Evolutionary conservation across 2,113 vertebrate genomes (phyloP).

Genomic region (Myiagra hebetior): DNA sequence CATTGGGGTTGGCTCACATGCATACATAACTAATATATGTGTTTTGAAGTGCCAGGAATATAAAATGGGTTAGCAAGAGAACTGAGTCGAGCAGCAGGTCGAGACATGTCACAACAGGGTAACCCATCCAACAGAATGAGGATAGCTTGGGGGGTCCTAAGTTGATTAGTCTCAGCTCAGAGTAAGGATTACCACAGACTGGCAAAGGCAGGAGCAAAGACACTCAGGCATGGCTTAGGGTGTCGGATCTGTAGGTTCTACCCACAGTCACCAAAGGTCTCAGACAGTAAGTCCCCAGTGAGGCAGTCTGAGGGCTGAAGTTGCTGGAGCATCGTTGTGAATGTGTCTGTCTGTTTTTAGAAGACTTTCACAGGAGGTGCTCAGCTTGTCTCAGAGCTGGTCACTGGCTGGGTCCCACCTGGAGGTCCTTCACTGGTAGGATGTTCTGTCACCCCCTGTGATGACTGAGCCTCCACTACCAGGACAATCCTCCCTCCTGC

Average conservation of each 20-base stretch:
- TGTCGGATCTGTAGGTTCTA: background rate
- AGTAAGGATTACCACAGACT: background rate
- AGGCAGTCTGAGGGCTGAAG: background rate
- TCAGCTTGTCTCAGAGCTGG: background rate
- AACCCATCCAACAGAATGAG: slow-evolving; percentile 7
- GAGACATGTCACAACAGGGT: slow-evolving; percentile 35
- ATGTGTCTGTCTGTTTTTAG: background rate
- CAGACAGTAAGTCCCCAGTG: background rate
- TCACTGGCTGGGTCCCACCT: background rate
- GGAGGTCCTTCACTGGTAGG: background rate
- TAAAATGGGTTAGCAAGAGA: slow-evolving; percentile 7
- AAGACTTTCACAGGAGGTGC: background rate
- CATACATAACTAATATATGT: slow-evolving; percentile 31
- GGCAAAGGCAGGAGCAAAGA: background rate
- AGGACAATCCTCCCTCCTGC: background rate
- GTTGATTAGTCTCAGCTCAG: slow-evolving; percentile 3
- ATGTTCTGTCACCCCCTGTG: background rate
- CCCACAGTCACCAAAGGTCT: background rate
- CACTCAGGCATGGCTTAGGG: background rate
- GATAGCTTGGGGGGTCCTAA: background rate
- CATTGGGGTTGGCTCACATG: background rate
- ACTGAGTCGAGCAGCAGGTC: slow-evolving; percentile 13
- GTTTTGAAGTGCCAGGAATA: slow-evolving; percentile 36
- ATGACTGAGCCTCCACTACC: background rate
- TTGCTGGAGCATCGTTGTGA: background rate